Evolutionary conservation across 2,797 vertebrate species (phyloP).

Genomic region (Lagodon rhomboides): DNA sequence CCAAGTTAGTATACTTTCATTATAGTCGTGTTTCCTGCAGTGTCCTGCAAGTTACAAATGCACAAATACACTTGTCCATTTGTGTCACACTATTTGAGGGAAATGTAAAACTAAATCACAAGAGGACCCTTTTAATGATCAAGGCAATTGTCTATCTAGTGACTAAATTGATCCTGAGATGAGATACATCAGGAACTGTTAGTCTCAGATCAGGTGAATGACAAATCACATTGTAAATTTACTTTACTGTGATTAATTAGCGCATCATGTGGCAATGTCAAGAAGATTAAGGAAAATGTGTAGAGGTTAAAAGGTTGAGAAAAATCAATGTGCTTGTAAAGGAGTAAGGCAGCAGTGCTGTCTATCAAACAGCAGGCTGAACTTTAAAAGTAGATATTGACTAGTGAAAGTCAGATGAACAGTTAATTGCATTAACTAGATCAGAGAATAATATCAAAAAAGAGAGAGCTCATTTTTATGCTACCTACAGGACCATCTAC

Average conservation of each 20-base stretch:
- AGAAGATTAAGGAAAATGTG: neutral
- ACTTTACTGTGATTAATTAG: neutral
- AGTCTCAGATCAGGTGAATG: neutral
- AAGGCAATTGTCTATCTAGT: neutral
- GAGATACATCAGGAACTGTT: neutral
- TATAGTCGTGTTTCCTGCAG: no score
- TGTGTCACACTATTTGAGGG: neutral
- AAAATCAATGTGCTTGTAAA: neutral
- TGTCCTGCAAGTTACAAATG: conserved; percentile 1
- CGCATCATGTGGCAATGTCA: neutral
- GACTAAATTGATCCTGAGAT: neutral
- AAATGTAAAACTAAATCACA: neutral
- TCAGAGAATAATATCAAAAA: neutral
- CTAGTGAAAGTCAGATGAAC: neutral
- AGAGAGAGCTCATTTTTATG: no score
- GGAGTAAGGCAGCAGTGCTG: neutral
- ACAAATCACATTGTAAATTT: neutral
- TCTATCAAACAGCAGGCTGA: neutral
- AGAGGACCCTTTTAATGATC: neutral
- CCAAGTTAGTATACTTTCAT: neutral
- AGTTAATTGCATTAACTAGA: neutral
- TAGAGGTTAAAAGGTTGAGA: neutral
- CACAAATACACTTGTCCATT: neutral
- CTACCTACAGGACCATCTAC: no score
- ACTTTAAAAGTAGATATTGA: neutral